Percentiles rank a stretch among this genome's conserved stretches.
Conservation (phyloP, 2,113 vertebrate genomes). For the Vulpes lagopus region DNA sequence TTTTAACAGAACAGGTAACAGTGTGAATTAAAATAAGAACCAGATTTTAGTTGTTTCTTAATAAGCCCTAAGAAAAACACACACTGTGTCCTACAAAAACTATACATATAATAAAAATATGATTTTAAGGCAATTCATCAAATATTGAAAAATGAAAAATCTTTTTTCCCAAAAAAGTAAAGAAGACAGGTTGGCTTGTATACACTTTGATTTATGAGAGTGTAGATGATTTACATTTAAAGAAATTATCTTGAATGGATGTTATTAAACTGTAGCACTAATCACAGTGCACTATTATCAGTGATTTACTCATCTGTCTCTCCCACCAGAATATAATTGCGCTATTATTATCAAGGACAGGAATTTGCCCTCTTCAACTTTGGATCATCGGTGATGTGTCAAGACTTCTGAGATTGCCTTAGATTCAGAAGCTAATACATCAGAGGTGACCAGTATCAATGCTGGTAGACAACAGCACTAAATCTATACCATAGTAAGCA, state of each 20-base stretch:
- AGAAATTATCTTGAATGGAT: not conserved
- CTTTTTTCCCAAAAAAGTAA: not conserved
- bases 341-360: not conserved
- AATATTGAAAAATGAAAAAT: not conserved
- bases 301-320: not conserved
- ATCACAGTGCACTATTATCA: not conserved
- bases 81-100: not conserved
- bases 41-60: not conserved
- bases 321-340: not conserved
- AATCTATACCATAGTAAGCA: not conserved
- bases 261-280: not conserved
- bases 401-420: not conserved
- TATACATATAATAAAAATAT: not conserved
- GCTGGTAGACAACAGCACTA: not conserved
- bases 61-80: constrained; percentile 38
- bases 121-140: not conserved
- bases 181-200: not conserved
- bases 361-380: not conserved
- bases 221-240: not conserved
- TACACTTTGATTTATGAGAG: not conserved
- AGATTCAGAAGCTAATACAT: not conserved
- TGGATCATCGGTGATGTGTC: not conserved
- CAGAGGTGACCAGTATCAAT: not conserved
- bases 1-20: not conserved
- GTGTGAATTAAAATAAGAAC: not conserved